Base-by-base conservation (phyloP, 1,140 invertebrate genomes). In the Drosophila bocki region DNA sequence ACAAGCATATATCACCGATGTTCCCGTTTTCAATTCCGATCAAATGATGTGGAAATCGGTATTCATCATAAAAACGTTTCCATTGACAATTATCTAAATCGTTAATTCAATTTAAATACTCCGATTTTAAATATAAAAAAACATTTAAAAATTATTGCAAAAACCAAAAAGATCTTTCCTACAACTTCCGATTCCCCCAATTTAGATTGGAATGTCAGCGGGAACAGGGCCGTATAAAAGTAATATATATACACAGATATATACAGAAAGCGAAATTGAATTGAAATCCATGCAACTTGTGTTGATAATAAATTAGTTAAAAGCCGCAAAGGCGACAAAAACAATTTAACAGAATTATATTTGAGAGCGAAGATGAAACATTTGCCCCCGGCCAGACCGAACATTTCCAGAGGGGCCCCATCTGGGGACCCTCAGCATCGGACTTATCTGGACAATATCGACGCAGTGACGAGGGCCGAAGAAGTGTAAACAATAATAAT, bases 301-400 rank as follows among this genome's bases (percentile, higher is more conserved):
- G 76, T 79, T 81, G 77, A 88, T 87, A 88, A 85, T 90, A 81
- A 88, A 90, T 88, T 90, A 78, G 74, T 90, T 88, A 76, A 86
- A 62, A 45, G 75, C 42, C 54, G 60, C 67, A 44, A 35, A 54
- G 75, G 57, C 59, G 69, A 50, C 37, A 35, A 81, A 65, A 78
- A 61, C 65, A 32, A 74, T 85, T 79, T 54, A 75, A 67, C 72
- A 75, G 42, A 64, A 64, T 59, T 63, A 54, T 56, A 65, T 65
- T 65, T 50, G 85, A 67, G 59, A 19, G 57, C 74, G 32, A 78
- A 82, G 59, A 68, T 60, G 45, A 80, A 69, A 59, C 63, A 69
- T 42, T 68, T 67, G 69, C 51, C 53, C 39, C 67, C 37, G 71
- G 50, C 58, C 72, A 80, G 50, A 54, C 80, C 74, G 75, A 85